Conservation (phyloP, 2,113 vertebrate species). For the Dolichotis patagonum region DNA sequence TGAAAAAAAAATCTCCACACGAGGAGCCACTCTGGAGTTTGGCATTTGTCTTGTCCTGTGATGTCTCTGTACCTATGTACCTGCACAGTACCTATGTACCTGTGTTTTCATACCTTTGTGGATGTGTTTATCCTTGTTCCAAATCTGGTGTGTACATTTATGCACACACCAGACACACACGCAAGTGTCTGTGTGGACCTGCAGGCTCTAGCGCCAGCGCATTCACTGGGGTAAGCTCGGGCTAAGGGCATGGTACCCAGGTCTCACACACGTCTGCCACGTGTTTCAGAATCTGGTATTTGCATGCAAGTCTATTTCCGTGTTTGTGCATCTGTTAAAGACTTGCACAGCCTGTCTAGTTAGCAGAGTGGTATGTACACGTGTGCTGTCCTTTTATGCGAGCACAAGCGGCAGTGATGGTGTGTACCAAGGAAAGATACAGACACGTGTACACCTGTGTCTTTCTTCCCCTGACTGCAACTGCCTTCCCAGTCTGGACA, state of each 20-base stretch:
- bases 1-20: neutral
- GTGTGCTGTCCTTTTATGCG: neutral
- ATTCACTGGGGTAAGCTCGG: conserved; percentile 19
- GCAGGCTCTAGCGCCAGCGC: neutral
- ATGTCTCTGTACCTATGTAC: accelerated
- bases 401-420: neutral
- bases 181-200: neutral
- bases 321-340: neutral
- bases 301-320: neutral
- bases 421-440: neutral
- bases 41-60: neutral
- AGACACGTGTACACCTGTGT: neutral
- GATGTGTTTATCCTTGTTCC: neutral
- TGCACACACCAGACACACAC: neutral
- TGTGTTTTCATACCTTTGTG: neutral
- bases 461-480: neutral
- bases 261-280: neutral
- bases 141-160: neutral
- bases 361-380: neutral
- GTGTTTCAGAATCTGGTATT: neutral
- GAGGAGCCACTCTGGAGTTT: neutral
- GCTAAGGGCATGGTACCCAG: neutral
- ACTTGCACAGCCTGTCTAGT: neutral
- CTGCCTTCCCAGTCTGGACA: neutral
- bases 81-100: neutral